Evolutionary conservation across 2,797 vertebrate species (phyloP).

Genomic region (Oryzias dopingdopingensis): DNA sequence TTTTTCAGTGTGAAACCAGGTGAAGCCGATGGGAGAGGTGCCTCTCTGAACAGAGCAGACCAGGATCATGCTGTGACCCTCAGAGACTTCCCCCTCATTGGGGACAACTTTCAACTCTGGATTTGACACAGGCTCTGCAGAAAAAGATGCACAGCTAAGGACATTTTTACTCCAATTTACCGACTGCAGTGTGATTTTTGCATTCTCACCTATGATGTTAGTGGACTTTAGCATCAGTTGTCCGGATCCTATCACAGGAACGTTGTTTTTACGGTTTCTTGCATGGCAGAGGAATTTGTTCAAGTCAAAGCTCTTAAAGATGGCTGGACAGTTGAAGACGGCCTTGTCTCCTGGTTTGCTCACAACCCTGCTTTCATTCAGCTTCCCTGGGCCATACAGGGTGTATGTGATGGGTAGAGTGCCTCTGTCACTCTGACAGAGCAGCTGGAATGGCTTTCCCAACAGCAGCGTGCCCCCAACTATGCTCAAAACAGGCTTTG

Average conservation of each 20-base stretch:
- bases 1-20: conserved; percentile 45
- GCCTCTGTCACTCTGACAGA: conserved; percentile 64
- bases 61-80: conserved; percentile 64
- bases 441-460: conserved; percentile 64
- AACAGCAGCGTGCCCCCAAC: conserved; percentile 61
- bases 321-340: conserved; percentile 58
- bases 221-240: conserved; percentile 19
- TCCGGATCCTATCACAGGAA: not conserved
- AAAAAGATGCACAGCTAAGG: not conserved
- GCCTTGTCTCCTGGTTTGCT: conserved; percentile 35
- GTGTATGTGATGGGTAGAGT: conserved; percentile 71
- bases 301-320: conserved; percentile 49
- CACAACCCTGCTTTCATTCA: not conserved
- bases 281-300: conserved; percentile 56
- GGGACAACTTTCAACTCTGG: conserved; percentile 47
- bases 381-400: conserved; percentile 14
- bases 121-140: conserved; percentile 66
- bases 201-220: conserved; percentile 65
- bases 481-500: conserved; percentile 56
- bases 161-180: not conserved
- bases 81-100: conserved; percentile 30
- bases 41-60: conserved; percentile 67
- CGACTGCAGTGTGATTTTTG: not conserved
- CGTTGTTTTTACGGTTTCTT: conserved; percentile 32
- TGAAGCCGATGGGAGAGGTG: conserved; percentile 65